Evolutionary conservation across 2,888 invertebrate genomes (phyloP).

Genomic region (Volucella inflata): DNA sequence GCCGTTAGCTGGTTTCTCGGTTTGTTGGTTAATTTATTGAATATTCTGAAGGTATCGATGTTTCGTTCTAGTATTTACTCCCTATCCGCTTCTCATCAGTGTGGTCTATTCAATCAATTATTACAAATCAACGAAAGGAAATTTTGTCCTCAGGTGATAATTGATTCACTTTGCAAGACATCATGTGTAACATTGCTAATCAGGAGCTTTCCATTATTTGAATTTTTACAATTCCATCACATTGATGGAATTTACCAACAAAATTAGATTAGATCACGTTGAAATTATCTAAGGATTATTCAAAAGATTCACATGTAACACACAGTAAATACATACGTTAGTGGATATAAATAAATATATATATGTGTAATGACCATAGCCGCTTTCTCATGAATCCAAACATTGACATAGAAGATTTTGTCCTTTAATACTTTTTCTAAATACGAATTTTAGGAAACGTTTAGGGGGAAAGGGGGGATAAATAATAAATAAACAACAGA

Average conservation of each 20-base stretch:
- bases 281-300: too few relatives aligned
- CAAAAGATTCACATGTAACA: too few relatives aligned
- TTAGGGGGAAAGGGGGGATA: neutral
- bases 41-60: slow-evolving; percentile 23
- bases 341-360: neutral
- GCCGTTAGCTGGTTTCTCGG: slow-evolving; percentile 63
- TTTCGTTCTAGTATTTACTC: neutral
- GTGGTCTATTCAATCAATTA: slow-evolving; percentile 43
- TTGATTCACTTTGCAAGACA: slow-evolving; percentile 30
- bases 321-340: too few relatives aligned
- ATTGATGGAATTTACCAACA: too few relatives aligned
- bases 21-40: slow-evolving; percentile 70
- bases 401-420: slow-evolving; percentile 46
- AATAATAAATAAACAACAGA: neutral
- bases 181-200: slow-evolving; percentile 14
- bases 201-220: neutral
- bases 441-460: slow-evolving; percentile 41
- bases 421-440: slow-evolving; percentile 49
- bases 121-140: slow-evolving; percentile 32
- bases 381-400: slow-evolving; percentile 20
- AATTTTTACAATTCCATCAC: neutral
- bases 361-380: too few relatives aligned
- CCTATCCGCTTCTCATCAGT: neutral
- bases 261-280: too few relatives aligned
- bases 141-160: slow-evolving; percentile 43